These are phyloP conservation scores for Aquatica leii DNA, from an alignment of 2,888 invertebrate species.

Conservation along the genomic window DNA sequence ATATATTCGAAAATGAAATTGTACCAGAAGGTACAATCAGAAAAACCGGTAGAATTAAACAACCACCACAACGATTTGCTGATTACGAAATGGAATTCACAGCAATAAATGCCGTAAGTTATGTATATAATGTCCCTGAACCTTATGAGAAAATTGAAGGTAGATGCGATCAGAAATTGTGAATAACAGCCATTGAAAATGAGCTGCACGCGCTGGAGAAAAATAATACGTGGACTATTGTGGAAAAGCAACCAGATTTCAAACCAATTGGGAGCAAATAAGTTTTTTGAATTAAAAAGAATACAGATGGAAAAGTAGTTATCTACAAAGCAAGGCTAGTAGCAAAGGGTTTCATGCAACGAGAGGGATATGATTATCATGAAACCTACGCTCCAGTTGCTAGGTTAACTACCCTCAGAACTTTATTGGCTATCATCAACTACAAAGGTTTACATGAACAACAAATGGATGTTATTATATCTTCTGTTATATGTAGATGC, in stretches of 20 bases:
- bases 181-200: neutral
- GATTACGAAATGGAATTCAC: neutral
- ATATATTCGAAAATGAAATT: too few relatives aligned
- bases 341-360: neutral
- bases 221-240: neutral
- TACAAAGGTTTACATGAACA: neutral
- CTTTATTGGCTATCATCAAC: neutral
- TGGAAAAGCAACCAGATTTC: neutral
- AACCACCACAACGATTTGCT: neutral
- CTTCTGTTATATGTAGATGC: neutral
- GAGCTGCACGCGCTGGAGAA: neutral
- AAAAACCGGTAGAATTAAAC: too few relatives aligned
- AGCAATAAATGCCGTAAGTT: neutral
- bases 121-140: neutral
- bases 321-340: neutral
- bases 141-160: neutral
- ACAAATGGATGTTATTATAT: conserved; percentile 1
- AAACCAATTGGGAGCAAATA: neutral
- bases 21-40: too few relatives aligned
- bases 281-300: neutral
- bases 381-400: neutral
- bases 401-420: neutral
- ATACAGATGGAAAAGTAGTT: neutral
- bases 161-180: neutral
- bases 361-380: neutral